Evolutionary conservation across 2,113 vertebrate species (phyloP), one percentile per base, ranked within the genome.

Genomic region (Gallinago media): DNA sequence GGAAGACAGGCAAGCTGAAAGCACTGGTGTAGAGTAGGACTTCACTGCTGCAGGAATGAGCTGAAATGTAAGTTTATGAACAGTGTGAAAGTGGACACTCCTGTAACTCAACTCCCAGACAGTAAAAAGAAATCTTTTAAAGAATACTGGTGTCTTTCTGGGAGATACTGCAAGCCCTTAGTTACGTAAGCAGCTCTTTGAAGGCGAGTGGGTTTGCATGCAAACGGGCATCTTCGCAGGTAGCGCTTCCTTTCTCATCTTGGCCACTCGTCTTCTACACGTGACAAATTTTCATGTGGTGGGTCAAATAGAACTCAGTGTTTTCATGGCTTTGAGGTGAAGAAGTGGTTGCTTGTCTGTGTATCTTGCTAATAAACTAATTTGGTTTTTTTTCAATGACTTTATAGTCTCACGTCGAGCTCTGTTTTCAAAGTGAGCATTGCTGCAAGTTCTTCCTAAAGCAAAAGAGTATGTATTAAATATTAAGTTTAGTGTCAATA

Each of bases 1-100:
- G 77, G 58, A 86, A 84, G 65, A 63, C 10, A 58, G 82, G 52
- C 59, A 40, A 68, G 52, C 85, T 81, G 54, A 88, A 90, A 94
- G 82, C 72, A 31, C 1, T 14, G 65, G n/a, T 34, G 7, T 63
- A 42, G 68, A 44, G 65, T 15, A 59, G 52, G 88, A 25, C 74
- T 75, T 61, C 15, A 9, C 68, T 56, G 73, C 63, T 74, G 63
- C 65, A 44, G 40, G 58, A 74, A 38, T 84, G 77, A 77, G 42
- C 25, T 23, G 52, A 83, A 85, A 67, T 31, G 38, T 59, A 52
- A 66, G 71, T 92, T 95, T 95, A 86, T 67, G 23, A 73, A 44
- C 32, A 70, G 58, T 19, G 46, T 46, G 72, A 32, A 85, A 90
- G 76, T 29, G 62, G 68, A 77, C 21, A 10, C 34, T n/a, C 56